Evolutionary conservation across 2,888 invertebrate genomes (phyloP), one percentile per base, ranked within the genome.

Genomic region (Mythimna albipuncta): DNA sequence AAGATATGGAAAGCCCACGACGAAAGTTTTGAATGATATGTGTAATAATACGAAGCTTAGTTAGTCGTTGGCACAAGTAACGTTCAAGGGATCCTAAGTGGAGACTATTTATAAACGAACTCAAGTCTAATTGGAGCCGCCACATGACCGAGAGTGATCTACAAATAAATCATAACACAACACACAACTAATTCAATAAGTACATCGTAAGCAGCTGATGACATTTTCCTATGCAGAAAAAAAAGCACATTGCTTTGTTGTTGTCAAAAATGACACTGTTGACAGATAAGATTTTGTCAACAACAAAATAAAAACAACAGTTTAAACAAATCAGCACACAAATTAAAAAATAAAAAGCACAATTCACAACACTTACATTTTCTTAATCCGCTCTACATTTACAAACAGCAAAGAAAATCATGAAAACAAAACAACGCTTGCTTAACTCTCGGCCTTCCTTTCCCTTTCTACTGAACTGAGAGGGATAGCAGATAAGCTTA

Each of bases 371-470:
- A 94, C 95, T 96, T 93, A 95, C 96, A 90, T 92, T 93, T 91
- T 89, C 89, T 92, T 83, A 91, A 89, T 92, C 92, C 90, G 91
- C 92, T 93, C 91, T 91, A 92, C 85, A 87, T 91, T 72, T 67
- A 87, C 83, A 85, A 83, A 89, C 88, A 90, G 88, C 91, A 92
- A 92, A 92, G 93, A 92, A 93, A 93, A 94, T 89, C 90, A 91
- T 92, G 91, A 93, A 94, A 95, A 93, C 93, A 93, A 93, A 94
- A 93, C 92, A 93, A 93, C 88, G 89, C 91, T 91, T 89, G 89
- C 89, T 87, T 86, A 88, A 90, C 91, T 88, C 89, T 87, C 89
- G 89, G 87, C 91, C 92, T 93, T 92, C 93, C 94, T 94, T 94
- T 95, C 94, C 91, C 93, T 95, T 94, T 95, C 92, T 87, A 88